phyloP scores from a whole-genome alignment of 2,888 invertebrate species.

The Apodemia zela region DNA sequence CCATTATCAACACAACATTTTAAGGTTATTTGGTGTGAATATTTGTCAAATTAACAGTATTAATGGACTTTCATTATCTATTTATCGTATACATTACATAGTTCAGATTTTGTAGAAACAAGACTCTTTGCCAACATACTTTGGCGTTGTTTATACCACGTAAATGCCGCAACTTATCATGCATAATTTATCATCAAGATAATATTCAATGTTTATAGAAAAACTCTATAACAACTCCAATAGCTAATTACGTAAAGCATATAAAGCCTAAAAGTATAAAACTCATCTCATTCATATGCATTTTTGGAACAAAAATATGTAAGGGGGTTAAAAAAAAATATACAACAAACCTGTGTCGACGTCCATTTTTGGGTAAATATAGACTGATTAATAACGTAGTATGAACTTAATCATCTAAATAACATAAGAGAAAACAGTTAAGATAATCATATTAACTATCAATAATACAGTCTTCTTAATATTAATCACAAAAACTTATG shows the following conservation, averaged over 20 bases:
- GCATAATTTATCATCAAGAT: not conserved
- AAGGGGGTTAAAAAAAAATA: slow-evolving; percentile 26
- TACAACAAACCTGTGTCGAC: slow-evolving; percentile 58
- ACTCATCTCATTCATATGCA: not conserved
- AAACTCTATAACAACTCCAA: not conserved
- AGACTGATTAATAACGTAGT: not conserved
- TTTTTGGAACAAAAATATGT: not conserved
- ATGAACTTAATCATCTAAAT: slow-evolving; percentile 7
- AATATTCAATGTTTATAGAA: not conserved
- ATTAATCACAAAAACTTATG: not conserved
- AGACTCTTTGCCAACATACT: no score
- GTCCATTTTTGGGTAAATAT: slow-evolving; percentile 47
- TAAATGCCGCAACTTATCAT: not conserved
- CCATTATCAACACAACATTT: no score
- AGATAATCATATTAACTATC: slow-evolving; percentile 3
- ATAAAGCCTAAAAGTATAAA: not conserved
- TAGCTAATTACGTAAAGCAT: not conserved
- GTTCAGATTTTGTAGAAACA: no score
- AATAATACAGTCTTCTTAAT: not conserved
- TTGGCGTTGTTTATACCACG: not conserved
- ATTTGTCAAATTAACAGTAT: no score
- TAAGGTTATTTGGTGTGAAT: no score
- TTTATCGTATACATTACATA: no score
- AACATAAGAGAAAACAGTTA: not conserved
- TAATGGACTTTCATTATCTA: no score